A percentile compares a stretch with the other conserved stretches of the same genome.
These are phyloP conservation scores for Proctacanthus coquilletti DNA, from an alignment of 1,140 invertebrate species.

Conservation along the genomic window DNA sequence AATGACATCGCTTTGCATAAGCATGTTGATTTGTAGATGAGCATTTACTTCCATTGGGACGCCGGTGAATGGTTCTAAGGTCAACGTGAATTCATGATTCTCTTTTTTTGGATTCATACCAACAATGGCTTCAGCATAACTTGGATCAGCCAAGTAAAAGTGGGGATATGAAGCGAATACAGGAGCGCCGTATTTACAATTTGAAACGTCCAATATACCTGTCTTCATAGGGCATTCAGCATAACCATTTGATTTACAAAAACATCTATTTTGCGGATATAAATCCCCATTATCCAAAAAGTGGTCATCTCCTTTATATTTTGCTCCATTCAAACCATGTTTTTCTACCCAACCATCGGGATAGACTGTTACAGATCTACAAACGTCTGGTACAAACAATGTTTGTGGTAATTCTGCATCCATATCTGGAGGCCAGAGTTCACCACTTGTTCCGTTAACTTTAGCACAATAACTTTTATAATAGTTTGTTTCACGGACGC, in stretches of 20 bases:
- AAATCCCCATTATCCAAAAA: constrained; percentile 54
- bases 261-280: constrained; percentile 41
- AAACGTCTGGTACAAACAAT: constrained; percentile 55
- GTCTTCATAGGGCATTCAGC: constrained; percentile 32
- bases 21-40: constrained; percentile 56
- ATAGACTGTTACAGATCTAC: constrained; percentile 37
- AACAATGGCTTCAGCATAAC: constrained; percentile 41
- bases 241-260: constrained; percentile 25
- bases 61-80: constrained; percentile 54
- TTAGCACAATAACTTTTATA: constrained; percentile 41
- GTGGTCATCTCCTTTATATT: constrained; percentile 40
- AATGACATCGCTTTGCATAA: constrained; percentile 37
- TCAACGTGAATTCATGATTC: constrained; percentile 51
- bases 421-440: constrained; percentile 55
- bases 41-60: constrained; percentile 51
- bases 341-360: constrained; percentile 16
- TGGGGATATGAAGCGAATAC: constrained; percentile 74
- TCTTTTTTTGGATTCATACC: constrained; percentile 54
- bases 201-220: constrained; percentile 49
- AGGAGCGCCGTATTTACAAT: constrained; percentile 56
- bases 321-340: constrained; percentile 38
- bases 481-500: constrained; percentile 35
- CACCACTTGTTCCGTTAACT: constrained; percentile 55
- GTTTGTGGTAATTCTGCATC: constrained; percentile 35
- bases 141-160: constrained; percentile 63